Evolutionary conservation across 2,797 vertebrate species (phyloP).

Genomic region (Anguilla megastoma): DNA sequence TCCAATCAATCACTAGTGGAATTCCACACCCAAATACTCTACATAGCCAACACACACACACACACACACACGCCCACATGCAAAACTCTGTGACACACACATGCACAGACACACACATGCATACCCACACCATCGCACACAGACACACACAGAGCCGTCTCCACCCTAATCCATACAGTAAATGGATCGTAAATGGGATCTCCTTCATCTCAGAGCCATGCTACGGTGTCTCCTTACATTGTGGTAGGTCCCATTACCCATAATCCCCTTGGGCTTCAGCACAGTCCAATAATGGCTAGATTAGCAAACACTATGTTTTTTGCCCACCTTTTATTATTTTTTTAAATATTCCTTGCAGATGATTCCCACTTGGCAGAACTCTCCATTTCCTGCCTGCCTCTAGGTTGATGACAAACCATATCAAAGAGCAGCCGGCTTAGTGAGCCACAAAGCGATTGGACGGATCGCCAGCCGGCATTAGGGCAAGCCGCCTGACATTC

Average conservation of each 20-base stretch:
- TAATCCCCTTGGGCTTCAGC: background rate
- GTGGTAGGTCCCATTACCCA: background rate
- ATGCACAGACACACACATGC: background rate
- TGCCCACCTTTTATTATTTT: background rate
- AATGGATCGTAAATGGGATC: background rate
- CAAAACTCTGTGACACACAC: background rate
- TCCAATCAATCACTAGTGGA: background rate
- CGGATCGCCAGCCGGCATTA: slow-evolving; percentile 19
- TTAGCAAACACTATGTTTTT: background rate
- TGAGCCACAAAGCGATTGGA: slow-evolving; percentile 8
- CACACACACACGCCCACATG: background rate
- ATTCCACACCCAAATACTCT: background rate
- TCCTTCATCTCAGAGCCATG: background rate
- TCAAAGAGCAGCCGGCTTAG: slow-evolving; percentile 16
- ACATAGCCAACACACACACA: background rate
- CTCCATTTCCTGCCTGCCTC: slow-evolving; percentile 5
- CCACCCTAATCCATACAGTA: background rate
- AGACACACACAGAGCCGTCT: background rate
- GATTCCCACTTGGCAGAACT: slow-evolving; percentile 49
- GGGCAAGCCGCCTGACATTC: slow-evolving; percentile 23
- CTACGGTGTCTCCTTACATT: background rate
- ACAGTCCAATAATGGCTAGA: background rate
- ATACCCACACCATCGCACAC: background rate
- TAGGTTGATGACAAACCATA: background rate
- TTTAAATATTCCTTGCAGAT: background rate